Base-by-base conservation (phyloP, 2,797 vertebrate species). In the Lepilemur ruficaudatus region DNA sequence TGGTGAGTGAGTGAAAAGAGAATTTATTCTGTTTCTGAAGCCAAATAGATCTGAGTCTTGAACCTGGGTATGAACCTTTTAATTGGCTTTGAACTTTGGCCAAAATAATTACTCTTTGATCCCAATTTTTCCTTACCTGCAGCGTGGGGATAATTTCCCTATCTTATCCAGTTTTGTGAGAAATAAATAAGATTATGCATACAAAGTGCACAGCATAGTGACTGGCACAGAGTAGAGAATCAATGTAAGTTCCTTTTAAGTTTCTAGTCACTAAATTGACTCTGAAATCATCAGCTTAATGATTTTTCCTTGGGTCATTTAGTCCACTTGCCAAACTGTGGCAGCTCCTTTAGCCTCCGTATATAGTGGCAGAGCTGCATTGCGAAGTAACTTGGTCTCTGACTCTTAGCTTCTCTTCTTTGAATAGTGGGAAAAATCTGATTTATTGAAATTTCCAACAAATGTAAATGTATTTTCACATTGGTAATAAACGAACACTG, bases 241-340 rank as follows among this genome's bases (percentile, higher is more conserved):
- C 50, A 83, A 78, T 55, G 10, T 57, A 94, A 95, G 17, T 72
- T 92, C 17, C 30, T 25, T 91, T 72, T 96, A 86, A 85, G 78
- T 92, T 96, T 95, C 79, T 76, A 85, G 55, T 97, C 43, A 89
- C 43, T 97, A 91, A 95, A 83, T 91, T 90, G 50, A 89, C 86
- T 87, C 70, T 95, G 85, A 97, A 93, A 50, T 97, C 46, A 93
- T 82, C 63, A 95, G 81, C 46, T n/a, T 83, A 91, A 92, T 91
- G 78, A 79, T 22, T 91, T 95, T 96, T 94, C 81, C 85, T 86
- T 95, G 89, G 79, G 70, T 81, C 85, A 81, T 95, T 96, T 72
- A 94, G 72, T 59, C 48, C 41, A 76, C 23, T 80, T 23, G 72
- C 30, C 48, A 57, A 91, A 55, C 69, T 75, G 35, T 59, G 90